phyloP scores from a whole-genome alignment of 2,888 invertebrate species.

The Sphaerophoria rueppellii region DNA sequence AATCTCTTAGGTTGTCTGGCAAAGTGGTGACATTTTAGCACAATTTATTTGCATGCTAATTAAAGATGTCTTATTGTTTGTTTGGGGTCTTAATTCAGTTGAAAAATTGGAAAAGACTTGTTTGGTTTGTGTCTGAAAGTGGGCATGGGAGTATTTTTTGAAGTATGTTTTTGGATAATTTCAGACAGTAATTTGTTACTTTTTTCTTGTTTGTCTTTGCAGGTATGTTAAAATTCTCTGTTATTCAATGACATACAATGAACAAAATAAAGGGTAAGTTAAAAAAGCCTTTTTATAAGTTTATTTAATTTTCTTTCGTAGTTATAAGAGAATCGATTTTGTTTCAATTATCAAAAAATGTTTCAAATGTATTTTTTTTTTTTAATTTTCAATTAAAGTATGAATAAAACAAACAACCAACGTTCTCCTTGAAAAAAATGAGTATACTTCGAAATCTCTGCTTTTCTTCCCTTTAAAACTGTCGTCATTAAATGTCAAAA shows the following conservation, averaged over 20 bases:
- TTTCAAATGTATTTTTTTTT: too few relatives aligned
- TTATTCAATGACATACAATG: constrained; percentile 26
- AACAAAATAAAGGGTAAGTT: constrained; percentile 49
- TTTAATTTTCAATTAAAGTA: too few relatives aligned
- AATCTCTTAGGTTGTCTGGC: constrained; percentile 28
- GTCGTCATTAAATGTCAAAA: too few relatives aligned
- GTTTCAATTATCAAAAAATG: too few relatives aligned
- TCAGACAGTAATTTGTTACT: background rate
- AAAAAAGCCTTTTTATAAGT: too few relatives aligned
- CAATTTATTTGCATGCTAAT: constrained; percentile 62
- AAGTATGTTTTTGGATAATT: background rate
- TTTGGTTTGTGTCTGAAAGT: constrained; percentile 26
- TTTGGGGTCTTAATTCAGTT: constrained; percentile 9
- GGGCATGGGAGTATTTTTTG: constrained; percentile 8
- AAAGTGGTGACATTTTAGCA: constrained; percentile 43
- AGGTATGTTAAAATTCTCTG: constrained; percentile 64
- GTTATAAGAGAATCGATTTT: too few relatives aligned
- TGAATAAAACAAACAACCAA: too few relatives aligned
- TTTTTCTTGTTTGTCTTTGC: constrained; percentile 32
- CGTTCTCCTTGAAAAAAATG: too few relatives aligned
- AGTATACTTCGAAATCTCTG: too few relatives aligned
- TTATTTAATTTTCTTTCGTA: too few relatives aligned
- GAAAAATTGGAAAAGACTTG: constrained; percentile 2
- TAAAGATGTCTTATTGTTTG: constrained; percentile 43
- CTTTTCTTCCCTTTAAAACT: too few relatives aligned